These are phyloP conservation scores for Micoletzkya japonica DNA, from an alignment of 2,888 invertebrate species.

Conservation along the genomic window DNA sequence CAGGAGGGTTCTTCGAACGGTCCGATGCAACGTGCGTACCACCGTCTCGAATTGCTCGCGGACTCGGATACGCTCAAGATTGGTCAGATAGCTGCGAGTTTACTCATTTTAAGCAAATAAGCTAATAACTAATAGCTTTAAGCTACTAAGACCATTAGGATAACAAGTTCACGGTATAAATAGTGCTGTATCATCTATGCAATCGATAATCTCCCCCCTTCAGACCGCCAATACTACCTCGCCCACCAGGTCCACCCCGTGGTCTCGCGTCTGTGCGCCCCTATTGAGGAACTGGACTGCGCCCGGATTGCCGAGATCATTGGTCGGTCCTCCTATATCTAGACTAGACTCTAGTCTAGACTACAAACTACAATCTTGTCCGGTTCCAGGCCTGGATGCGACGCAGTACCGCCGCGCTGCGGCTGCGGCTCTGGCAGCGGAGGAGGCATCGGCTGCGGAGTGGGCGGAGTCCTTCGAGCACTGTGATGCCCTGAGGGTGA, in stretches of 20 bases:
- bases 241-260: conserved; percentile 95
- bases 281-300: conserved; percentile 89
- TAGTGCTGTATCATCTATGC: conserved; percentile 10
- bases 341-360: neutral
- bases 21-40: conserved; percentile 78
- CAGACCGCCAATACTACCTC: conserved; percentile 86
- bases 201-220: conserved; percentile 23
- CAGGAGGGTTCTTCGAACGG: conserved; percentile 76
- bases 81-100: conserved; percentile 64
- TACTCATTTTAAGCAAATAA: too few species aligned
- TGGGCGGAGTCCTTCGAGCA: conserved; percentile 33
- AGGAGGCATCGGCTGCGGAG: neutral
- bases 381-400: conserved; percentile 12
- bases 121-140: too few species aligned
- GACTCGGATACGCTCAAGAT: conserved; percentile 67
- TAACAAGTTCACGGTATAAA: neutral
- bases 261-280: conserved; percentile 88
- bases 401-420: neutral
- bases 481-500: conserved; percentile 44
- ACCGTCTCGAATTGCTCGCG: conserved; percentile 81
- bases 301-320: conserved; percentile 86
- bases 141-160: too few species aligned
- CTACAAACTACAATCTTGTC: too few species aligned
- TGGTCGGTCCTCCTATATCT: conserved; percentile 68
- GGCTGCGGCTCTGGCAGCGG: neutral